These are phyloP conservation scores for Hetaerina americana DNA, from an alignment of 1,140 invertebrate genomes.

Conservation along the genomic window DNA sequence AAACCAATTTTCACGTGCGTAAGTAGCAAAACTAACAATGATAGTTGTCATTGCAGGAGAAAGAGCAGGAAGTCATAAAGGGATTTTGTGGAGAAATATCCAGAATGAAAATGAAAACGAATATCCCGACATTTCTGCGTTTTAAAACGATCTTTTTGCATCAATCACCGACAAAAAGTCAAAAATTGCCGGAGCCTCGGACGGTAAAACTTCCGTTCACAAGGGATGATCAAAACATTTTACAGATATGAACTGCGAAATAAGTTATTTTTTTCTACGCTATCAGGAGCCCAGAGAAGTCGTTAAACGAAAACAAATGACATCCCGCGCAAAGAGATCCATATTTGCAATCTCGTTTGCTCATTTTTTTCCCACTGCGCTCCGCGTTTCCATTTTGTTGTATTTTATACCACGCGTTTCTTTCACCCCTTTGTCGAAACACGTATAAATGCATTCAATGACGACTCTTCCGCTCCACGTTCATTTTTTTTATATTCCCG, in stretches of 20 bases:
- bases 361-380: too few species aligned
- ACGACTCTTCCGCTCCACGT: background rate
- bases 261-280: background rate
- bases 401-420: background rate
- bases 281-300: background rate
- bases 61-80: too few species aligned
- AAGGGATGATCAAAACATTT: background rate
- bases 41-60: too few species aligned
- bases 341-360: background rate
- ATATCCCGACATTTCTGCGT: too few species aligned
- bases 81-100: too few species aligned
- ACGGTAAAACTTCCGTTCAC: background rate
- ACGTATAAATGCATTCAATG: too few species aligned
- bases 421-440: background rate
- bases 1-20: too few species aligned
- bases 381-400: background rate
- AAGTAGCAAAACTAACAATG: too few species aligned
- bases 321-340: background rate
- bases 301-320: background rate
- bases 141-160: too few species aligned
- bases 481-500: background rate
- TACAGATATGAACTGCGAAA: background rate
- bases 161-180: background rate
- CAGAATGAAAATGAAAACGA: too few species aligned
- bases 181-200: background rate